phyloP scores from a whole-genome alignment of 2,888 invertebrate genomes.

The Callyntrura sp. region DNA sequence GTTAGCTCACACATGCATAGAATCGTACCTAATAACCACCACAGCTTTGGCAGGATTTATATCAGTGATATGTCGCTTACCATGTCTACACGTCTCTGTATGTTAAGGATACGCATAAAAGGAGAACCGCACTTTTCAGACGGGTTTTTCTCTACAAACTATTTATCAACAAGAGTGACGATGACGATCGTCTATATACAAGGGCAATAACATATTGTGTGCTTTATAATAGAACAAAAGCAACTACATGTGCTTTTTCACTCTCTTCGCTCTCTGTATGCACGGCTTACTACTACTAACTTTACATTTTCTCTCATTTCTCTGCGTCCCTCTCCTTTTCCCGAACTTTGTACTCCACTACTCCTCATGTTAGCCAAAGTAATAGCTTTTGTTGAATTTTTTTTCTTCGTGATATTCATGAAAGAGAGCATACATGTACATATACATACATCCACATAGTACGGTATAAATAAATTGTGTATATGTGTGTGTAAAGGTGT shows the following conservation, averaged over 20 bases:
- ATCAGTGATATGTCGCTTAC: background rate
- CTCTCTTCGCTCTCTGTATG: background rate
- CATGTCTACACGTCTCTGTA: background rate
- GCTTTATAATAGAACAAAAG: background rate
- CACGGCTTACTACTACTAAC: background rate
- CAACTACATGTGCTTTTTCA: slow-evolving; percentile 36
- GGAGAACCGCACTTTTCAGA: slow-evolving; percentile 50
- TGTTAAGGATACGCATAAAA: background rate
- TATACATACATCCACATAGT: too few species aligned
- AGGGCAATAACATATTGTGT: background rate
- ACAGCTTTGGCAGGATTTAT: too few species aligned
- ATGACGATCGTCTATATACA: background rate
- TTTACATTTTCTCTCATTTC: background rate
- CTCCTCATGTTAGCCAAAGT: background rate
- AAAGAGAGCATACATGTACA: background rate
- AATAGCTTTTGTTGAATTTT: background rate
- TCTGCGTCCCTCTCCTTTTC: background rate
- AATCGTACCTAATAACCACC: too few species aligned
- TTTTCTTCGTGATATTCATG: too few species aligned
- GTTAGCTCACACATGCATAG: too few species aligned
- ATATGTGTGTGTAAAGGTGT: too few species aligned
- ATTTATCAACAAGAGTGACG: background rate
- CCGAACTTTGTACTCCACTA: background rate
- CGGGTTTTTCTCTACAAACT: slow-evolving; percentile 29
- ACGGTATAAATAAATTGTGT: background rate